These are phyloP conservation scores for Otus scops DNA, from an alignment of 2,797 vertebrate genomes.

Conservation along the genomic window DNA sequence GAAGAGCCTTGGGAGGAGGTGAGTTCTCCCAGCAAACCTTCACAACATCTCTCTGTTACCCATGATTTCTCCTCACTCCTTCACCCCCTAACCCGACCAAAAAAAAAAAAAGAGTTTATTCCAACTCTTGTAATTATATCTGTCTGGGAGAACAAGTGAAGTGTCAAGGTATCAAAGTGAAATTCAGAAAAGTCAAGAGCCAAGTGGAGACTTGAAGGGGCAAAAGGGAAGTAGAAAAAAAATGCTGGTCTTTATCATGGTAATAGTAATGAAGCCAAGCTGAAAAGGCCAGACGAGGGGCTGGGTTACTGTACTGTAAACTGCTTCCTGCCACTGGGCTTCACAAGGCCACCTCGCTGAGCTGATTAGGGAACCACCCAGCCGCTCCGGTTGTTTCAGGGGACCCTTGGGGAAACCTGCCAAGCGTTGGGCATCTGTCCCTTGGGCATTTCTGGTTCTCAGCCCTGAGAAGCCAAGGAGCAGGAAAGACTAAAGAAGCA, in stretches of 20 bases:
- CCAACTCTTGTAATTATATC: slow-evolving; percentile 25
- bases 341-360: not conserved
- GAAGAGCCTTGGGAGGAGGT: not conserved
- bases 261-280: slow-evolving; percentile 29
- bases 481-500: not conserved
- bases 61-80: not conserved
- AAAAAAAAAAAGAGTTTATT: not conserved
- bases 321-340: slow-evolving; percentile 23
- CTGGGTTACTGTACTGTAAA: slow-evolving; percentile 62
- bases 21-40: not conserved
- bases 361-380: slow-evolving; percentile 21
- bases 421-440: not conserved
- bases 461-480: not conserved
- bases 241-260: slow-evolving; percentile 34
- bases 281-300: slow-evolving; percentile 13
- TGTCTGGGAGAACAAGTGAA: slow-evolving; percentile 26
- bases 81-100: not conserved
- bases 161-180: slow-evolving; percentile 50
- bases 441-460: not conserved
- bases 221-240: not conserved
- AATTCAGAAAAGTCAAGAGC: slow-evolving; percentile 47
- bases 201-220: slow-evolving; percentile 21
- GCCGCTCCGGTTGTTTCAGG: not conserved
- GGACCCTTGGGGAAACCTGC: not conserved
- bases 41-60: not conserved